Evolutionary conservation across 2,113 vertebrate species (phyloP).

Genomic region (Bubo blakistoni): DNA sequence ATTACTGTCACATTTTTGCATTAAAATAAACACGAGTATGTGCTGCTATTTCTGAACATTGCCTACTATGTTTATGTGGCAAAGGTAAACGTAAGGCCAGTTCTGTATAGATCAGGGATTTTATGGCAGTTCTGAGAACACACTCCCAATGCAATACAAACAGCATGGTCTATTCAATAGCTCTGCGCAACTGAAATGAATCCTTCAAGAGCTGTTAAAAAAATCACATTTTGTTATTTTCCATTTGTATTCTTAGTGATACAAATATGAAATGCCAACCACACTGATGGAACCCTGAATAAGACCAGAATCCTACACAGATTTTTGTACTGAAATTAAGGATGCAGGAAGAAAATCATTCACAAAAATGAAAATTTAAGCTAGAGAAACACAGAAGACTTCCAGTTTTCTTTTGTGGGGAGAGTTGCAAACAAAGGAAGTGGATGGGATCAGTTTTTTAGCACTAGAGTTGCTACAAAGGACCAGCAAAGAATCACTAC

Average conservation of each 20-base stretch:
- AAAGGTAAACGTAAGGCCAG: not conserved
- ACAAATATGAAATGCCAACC: not conserved
- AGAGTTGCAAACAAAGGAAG: not conserved
- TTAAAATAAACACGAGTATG: not conserved
- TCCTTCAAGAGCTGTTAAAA: not conserved
- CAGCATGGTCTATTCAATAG: not conserved
- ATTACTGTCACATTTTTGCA: not conserved
- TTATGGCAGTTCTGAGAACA: rapidly evolving
- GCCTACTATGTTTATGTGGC: not conserved
- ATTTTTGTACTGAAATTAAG: not conserved
- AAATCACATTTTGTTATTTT: not conserved
- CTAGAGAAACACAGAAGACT: not conserved
- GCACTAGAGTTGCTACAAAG: not conserved
- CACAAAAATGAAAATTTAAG: not conserved
- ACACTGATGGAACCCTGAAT: not conserved
- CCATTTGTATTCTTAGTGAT: not conserved
- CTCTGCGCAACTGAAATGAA: not conserved
- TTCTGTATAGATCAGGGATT: not conserved
- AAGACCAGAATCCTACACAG: not conserved
- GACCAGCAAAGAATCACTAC: not conserved
- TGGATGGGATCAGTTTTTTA: not conserved
- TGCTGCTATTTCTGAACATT: not conserved
- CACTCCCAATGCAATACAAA: not conserved
- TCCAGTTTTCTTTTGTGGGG: not conserved
- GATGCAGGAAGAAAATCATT: not conserved